These are phyloP conservation scores for Argya squamiceps DNA, from an alignment of 2,797 vertebrate genomes.

Conservation along the genomic window DNA sequence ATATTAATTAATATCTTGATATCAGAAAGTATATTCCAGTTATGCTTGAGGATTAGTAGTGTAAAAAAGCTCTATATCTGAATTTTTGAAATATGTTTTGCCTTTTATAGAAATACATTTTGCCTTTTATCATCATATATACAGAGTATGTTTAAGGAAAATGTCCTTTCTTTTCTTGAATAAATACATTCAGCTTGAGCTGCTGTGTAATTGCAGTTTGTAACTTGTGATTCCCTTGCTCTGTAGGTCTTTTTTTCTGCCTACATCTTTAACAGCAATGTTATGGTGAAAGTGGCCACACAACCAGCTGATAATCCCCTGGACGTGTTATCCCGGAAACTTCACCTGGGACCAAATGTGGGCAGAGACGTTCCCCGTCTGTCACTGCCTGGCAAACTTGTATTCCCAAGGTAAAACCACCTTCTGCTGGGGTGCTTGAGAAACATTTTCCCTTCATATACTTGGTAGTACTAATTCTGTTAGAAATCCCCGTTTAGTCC, in stretches of 20 bases:
- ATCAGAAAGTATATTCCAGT: not conserved
- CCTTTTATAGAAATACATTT: not conserved
- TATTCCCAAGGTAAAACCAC: conserved; percentile 90
- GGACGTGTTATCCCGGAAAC: conserved; percentile 95
- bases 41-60: not conserved
- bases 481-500: not conserved
- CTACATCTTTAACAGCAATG: conserved; percentile 99
- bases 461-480: not conserved
- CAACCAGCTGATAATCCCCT: conserved; percentile 98
- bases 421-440: not conserved
- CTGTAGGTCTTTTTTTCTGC: conserved; percentile 96
- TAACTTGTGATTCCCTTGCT: not conserved
- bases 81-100: not conserved
- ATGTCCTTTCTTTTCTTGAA: not conserved
- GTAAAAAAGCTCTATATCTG: not conserved
- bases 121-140: not conserved
- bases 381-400: conserved; percentile 95
- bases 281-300: conserved; percentile 99
- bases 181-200: not conserved
- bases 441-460: not conserved
- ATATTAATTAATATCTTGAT: not conserved
- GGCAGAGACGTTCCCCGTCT: conserved; percentile 95
- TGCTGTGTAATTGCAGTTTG: not conserved
- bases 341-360: conserved; percentile 93
- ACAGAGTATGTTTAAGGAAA: fast-evolving